Evolutionary conservation across 1,140 invertebrate genomes (phyloP), one percentile per base, ranked within the genome.

Genomic region (Sminthurinus signatus): DNA sequence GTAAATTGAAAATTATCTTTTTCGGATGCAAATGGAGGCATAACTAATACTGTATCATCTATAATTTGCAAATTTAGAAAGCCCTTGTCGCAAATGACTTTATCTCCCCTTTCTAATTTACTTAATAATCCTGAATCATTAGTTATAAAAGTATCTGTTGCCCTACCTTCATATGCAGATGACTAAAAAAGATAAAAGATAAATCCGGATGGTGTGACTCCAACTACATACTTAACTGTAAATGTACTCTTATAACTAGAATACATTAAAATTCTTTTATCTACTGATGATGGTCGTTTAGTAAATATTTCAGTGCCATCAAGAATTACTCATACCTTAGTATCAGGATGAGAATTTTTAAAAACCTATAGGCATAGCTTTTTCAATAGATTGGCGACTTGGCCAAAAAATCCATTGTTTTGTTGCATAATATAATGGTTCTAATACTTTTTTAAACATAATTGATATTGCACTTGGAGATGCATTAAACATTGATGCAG

Each of bases 251-350:
- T 78, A 54, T 79, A 79, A 59, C 73, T 63, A 5, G 76, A 77
- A 52, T 75, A 77, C 56, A 71, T 70, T 32, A 52, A 62, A 52
- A 74, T 56, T 57, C 73, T 54, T 36, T 73, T 58, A 44, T 74
- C 72, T 39, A 74, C 68, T 54, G 15, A 44, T 39, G 72, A 43
- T 19, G 75, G 75, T 29, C 68, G 66, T 72, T 78, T 73, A 31
- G 74, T 75, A 65, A 71, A 73, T 19, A 79, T 72, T 72, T 79
- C 77, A 61, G 74, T 77, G 56, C 76, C 77, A 46, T 78, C 76
- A 60, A 77, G 74, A 51, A 78, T 77, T 2, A 77, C 74, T 68
- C 76, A 70, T n/a, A n/a, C n/a, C n/a, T n/a, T n/a, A 51, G 70
- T 74, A 68, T 39, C 60, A 62, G 32, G 28, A 69, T 74, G 77